Evolutionary conservation across 2,797 vertebrate species (phyloP), one percentile per base, ranked within the genome.

Genomic region (Remorina albescens): DNA sequence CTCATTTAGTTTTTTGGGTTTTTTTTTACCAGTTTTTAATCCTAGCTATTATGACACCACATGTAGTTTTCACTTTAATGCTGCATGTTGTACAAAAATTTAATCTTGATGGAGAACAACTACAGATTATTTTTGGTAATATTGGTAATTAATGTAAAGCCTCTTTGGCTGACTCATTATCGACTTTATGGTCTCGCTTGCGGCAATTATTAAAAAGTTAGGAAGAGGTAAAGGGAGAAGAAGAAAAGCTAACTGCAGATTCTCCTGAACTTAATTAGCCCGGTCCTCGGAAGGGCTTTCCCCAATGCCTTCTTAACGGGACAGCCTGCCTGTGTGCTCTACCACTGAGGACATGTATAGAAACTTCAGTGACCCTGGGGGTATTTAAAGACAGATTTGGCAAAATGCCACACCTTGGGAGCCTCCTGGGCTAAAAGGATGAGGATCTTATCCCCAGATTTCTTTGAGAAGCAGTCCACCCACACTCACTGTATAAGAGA

Each of bases 391-490:
- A 84, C 55, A 9, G 68, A 72, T 65, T 80, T 85, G 84, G 74
- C 67, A 26, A 65, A 80, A 50, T 8, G 75, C 81, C 82, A 83
- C 77, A 85, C 64, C 79, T 81, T 6, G 1, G 71, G 65, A 86
- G 83, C 80, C 61, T 85, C 78, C 74, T 42, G 62, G 54, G 80
- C 83, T 90, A 81, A 91, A 87, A 56, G 88, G 87, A 90, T 89
- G 86, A 91, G 53, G 75, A 67, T 82, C 84, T 91, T 84, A 92
- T 88, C 83, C 66, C 56, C 67, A 85, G 85, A 82, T 86, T 83
- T 81, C 76, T 67, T 70, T 47, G 73, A 70, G 68, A 75, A 37
- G 4, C 21, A 19, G 62, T 76, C 84, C 65, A 63, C 68, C 82
- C 68, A 76, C 54, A 50, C 25, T 65, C 62, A 42, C 75, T 58